Evolutionary conservation across 2,888 invertebrate species (phyloP), one percentile per base, ranked within the genome.

Genomic region (Leptinotarsa rubiginosa): DNA sequence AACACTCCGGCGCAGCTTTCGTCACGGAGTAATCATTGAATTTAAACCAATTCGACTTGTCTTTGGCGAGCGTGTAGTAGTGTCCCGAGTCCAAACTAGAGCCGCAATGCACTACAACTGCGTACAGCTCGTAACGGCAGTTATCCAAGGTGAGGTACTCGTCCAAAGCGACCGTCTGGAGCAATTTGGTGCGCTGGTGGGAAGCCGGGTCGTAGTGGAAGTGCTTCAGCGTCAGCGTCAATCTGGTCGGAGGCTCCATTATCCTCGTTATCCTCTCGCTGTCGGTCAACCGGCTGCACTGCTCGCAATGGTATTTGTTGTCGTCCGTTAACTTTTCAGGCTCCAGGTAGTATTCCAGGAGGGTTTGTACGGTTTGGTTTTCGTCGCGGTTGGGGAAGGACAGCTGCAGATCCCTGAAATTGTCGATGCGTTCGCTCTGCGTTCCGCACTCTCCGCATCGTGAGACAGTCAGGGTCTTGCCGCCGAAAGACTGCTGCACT

Each of bases 91-190:
- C 95, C 78, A 95, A 92, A 69, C 93, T 94, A 25, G 92, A 91
- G 2, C 97, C 97, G 0, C 93, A 92, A 87, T 97, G 97, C 0
- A 97, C 93, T 0, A 97, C 94, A 0, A 95, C 95, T 0, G 95
- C 95, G 85, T 95, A 95, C 49, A 97, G 87, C 52, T 90, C 90
- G 86, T 95, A 96, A 20, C 90, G 89, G 73, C 91, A 90, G 20
- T 79, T 76, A 7, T 84, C 79, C 90, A 91, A 83, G 91, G 91
- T 86, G 91, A 92, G 80, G 88, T 89, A 79, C 91, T 92, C 79
- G 90, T 91, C 87, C 67, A 87, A 77, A 68, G 86, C 82, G 15
- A 88, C 87, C 31, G 84, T 83, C 76, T 93, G 93, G 86, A 95
- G 91, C 73, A 96, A 88, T 87, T 97, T 97, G n/a, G 94, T 93